Base-by-base conservation (phyloP, 2,113 vertebrate species). In the Xiphorhynchus elegans region DNA sequence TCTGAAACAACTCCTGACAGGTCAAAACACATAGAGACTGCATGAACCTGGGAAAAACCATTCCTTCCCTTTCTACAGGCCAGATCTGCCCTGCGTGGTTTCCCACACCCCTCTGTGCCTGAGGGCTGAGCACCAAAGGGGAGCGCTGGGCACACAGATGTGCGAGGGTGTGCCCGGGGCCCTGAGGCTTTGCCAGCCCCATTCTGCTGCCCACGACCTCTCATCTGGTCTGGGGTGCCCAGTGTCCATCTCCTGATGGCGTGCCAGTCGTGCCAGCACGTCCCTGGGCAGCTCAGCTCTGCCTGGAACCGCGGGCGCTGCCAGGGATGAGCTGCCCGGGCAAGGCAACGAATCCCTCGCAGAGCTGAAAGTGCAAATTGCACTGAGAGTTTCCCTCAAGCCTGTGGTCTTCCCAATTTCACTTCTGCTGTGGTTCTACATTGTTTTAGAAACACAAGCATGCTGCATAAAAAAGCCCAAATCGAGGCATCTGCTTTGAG, bases 1-100 rank as follows among this genome's bases (percentile, higher is more conserved):
- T 96, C 85, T 84, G 84, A 79, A 89, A 82, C 69, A 91, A 25
- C 50, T 95, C 87, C 88, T 91, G 84, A 75, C 90, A 95, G 90
- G 93, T 79, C 52, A 68, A 70, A 94, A 92, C 93, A 96, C 84
- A 91, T 33, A 87, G 33, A 5, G 2, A 76, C 87, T 66, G 46
- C 81, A 29, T 11, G 55, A 90, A 87, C 67, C 78, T 50, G 49
- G 64, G 55, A 40, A 56, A 90, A 93, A 40, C 37, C 75, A 47
- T 59, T 73, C 63, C 42, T 47, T 67, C 59, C 13, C 75, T 29
- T 31, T 64, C 33, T 49, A 44, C 26, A 81, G 90, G 86, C 76
- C 74, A 74, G 59, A 72, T 14, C 10, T 53, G 67, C 77, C 80
- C 80, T 13, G 81, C 21, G 0, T 26, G 50, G 23, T n/a, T 39